Conservation (phyloP, 2,797 vertebrate species). For the Mycteria americana region DNA sequence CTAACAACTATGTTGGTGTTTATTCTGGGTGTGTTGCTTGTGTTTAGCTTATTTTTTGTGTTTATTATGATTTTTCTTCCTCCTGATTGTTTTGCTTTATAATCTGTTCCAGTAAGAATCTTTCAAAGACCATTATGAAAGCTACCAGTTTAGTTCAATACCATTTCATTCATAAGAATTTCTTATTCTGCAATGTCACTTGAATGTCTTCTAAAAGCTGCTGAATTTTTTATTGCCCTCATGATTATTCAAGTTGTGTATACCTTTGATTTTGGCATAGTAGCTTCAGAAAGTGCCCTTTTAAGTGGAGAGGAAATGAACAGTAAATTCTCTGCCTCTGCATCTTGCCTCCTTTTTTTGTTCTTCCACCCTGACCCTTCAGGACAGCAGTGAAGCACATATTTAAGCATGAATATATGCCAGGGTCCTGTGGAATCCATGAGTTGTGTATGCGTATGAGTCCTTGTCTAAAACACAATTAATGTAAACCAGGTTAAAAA, state of each 20-base stretch:
- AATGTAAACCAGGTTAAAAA: neutral
- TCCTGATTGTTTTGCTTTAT: neutral
- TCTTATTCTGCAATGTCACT: neutral
- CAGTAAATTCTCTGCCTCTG: neutral
- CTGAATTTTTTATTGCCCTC: neutral
- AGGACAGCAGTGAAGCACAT: neutral
- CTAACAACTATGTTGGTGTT: neutral
- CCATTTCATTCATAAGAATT: neutral
- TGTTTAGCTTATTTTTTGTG: neutral
- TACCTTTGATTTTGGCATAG: neutral
- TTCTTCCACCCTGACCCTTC: neutral
- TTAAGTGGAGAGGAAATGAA: neutral
- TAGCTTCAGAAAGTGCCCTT: neutral
- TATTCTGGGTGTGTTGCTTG: neutral
- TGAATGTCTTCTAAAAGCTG: neutral
- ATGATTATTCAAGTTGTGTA: neutral
- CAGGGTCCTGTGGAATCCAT: neutral
- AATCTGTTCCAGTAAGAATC: neutral
- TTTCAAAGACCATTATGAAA: neutral
- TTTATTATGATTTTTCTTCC: neutral
- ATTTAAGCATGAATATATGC: neutral
- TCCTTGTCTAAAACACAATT: neutral
- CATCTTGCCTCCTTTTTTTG: neutral
- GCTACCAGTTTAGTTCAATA: neutral
- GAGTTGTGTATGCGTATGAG: neutral